These are phyloP conservation scores for Nemotelus pantherinus DNA, from an alignment of 2,888 invertebrate species.

Conservation along the genomic window DNA sequence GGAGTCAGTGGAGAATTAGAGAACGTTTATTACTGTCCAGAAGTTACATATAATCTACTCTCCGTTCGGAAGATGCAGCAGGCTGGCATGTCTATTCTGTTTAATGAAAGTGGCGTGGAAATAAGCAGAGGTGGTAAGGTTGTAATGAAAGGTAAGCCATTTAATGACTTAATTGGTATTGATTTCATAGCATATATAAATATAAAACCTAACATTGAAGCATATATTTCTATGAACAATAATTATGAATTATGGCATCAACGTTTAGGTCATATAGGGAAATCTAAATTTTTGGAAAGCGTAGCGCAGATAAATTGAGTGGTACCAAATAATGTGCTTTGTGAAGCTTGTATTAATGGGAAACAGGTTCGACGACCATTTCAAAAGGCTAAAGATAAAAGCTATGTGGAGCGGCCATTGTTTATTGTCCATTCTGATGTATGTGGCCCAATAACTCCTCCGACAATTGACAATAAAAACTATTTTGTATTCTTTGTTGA, in stretches of 20 bases:
- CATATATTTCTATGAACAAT: slow-evolving; percentile 53
- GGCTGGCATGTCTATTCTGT: slow-evolving; percentile 56
- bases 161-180: slow-evolving; percentile 15
- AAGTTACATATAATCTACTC: slow-evolving; percentile 57
- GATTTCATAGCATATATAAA: neutral
- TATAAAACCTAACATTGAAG: slow-evolving; percentile 46
- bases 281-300: slow-evolving; percentile 23
- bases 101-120: slow-evolving; percentile 54
- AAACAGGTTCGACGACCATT: slow-evolving; percentile 60
- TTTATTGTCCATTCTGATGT: slow-evolving; percentile 58
- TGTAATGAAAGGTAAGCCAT: slow-evolving; percentile 50
- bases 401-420: slow-evolving; percentile 55
- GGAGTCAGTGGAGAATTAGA: slow-evolving; percentile 51
- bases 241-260: slow-evolving; percentile 52
- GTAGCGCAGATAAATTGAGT: neutral
- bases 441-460: slow-evolving; percentile 57
- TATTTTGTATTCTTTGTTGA: slow-evolving; percentile 59
- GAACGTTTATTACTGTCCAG: slow-evolving; percentile 55
- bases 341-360: slow-evolving; percentile 59
- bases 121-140: slow-evolving; percentile 32
- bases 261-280: neutral
- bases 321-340: slow-evolving; percentile 50
- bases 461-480: slow-evolving; percentile 56
- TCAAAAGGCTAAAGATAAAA: slow-evolving; percentile 54
- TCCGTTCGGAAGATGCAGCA: slow-evolving; percentile 55